Conservation (phyloP, 2,797 vertebrate species). For the Lacerta viridis region DNA sequence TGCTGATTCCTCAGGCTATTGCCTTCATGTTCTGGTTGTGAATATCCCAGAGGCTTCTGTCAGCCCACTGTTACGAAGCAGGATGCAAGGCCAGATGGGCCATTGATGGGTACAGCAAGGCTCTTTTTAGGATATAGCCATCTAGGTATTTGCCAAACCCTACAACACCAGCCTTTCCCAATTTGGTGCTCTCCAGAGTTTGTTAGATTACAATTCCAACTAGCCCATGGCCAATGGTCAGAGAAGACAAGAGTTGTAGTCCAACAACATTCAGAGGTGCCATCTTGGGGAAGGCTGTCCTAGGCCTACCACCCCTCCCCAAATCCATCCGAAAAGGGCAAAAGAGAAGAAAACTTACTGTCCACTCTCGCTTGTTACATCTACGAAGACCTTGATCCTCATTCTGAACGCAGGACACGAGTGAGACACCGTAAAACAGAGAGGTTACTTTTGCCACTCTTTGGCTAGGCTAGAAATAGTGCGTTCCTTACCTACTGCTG, state of each 20-base stretch:
- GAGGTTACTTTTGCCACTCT: constrained; percentile 59
- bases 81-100: neutral
- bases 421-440: constrained; percentile 72
- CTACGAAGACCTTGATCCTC: constrained; percentile 89
- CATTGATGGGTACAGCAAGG: neutral
- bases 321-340: neutral
- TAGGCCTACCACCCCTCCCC: neutral
- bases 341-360: constrained; percentile 82
- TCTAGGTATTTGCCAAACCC: neutral
- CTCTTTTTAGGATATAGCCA: neutral
- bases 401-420: constrained; percentile 80
- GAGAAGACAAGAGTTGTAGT: no score
- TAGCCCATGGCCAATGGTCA: no score
- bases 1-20: neutral
- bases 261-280: no score
- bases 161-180: neutral
- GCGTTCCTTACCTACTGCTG: constrained; percentile 48
- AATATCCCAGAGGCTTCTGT: neutral
- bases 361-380: constrained; percentile 86
- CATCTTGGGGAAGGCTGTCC: neutral
- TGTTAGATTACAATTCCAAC: neutral
- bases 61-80: neutral
- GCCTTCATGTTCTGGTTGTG: neutral
- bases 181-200: neutral
- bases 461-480: neutral